These are phyloP conservation scores for Alviniconcha marisindica DNA, from an alignment of 1,140 invertebrate species.

Conservation along the genomic window DNA sequence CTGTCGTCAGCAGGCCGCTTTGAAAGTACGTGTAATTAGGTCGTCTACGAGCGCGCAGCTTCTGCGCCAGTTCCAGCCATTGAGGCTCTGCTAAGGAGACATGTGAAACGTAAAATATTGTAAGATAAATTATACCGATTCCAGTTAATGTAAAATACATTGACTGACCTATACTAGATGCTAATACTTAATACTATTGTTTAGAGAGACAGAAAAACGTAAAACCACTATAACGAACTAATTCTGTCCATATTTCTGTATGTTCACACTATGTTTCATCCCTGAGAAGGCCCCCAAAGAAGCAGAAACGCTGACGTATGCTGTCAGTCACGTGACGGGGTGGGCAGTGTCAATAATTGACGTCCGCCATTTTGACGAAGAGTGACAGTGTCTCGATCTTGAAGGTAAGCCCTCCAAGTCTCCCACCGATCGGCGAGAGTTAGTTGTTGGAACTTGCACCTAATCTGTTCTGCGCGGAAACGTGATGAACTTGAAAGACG, in stretches of 20 bases:
- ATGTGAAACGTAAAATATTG: too few relatives aligned
- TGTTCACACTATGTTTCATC: too few relatives aligned
- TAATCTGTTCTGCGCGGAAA: not conserved
- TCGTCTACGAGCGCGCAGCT: not conserved
- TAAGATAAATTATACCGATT: too few relatives aligned
- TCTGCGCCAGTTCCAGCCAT: not conserved
- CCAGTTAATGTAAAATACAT: too few relatives aligned
- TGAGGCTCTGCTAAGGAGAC: constrained; percentile 15
- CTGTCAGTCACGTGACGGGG: constrained; percentile 61
- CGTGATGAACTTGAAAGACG: not conserved
- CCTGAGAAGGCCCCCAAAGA: too few relatives aligned
- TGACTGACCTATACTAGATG: too few relatives aligned
- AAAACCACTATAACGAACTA: too few relatives aligned
- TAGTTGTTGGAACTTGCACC: not conserved
- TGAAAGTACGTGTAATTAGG: constrained; percentile 16
- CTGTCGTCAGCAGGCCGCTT: too few relatives aligned
- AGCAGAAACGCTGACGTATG: not conserved
- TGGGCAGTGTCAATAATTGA: constrained; percentile 69
- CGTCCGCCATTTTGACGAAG: constrained; percentile 73
- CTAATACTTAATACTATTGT: too few relatives aligned
- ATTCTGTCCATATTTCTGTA: too few relatives aligned
- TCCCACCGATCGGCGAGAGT: not conserved
- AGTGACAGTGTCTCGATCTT: constrained; percentile 67
- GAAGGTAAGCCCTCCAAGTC: constrained; percentile 58
- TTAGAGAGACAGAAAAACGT: too few relatives aligned